phyloP scores from a whole-genome alignment of 1,140 invertebrate genomes.

The Plectus sambesii region DNA sequence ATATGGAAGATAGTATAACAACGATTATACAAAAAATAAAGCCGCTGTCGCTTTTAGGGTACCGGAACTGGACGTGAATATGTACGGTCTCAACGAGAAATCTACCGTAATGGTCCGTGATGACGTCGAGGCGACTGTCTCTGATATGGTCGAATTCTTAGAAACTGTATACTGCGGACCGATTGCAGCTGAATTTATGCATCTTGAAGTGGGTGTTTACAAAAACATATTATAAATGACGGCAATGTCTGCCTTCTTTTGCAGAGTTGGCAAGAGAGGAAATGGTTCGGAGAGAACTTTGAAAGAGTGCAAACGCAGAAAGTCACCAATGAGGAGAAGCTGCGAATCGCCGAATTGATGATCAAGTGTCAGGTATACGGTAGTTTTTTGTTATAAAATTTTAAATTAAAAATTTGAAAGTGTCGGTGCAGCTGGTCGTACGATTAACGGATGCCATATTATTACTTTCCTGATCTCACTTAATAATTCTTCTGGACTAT shows the following conservation, averaged over 20 bases:
- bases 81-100: constrained; percentile 55
- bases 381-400: too few relatives aligned
- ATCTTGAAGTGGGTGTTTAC: constrained; percentile 57
- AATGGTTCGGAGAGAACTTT: constrained; percentile 70
- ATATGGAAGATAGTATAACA: too few relatives aligned
- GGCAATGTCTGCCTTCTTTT: constrained; percentile 27
- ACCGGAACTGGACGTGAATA: constrained; percentile 55
- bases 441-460: too few relatives aligned
- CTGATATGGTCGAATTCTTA: constrained; percentile 55
- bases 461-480: too few relatives aligned
- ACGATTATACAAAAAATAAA: too few relatives aligned
- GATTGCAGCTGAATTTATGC: constrained; percentile 63
- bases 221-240: constrained; percentile 1
- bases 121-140: constrained; percentile 49
- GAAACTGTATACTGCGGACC: constrained; percentile 55
- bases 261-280: constrained; percentile 67
- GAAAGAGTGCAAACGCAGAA: constrained; percentile 56
- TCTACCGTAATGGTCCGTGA: constrained; percentile 52
- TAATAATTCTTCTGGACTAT: too few relatives aligned
- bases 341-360: constrained; percentile 62
- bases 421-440: too few relatives aligned
- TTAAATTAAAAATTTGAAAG: too few relatives aligned
- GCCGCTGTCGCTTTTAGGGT: too few relatives aligned
- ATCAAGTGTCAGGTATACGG: constrained; percentile 65
- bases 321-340: constrained; percentile 55